Conservation (phyloP, 2,888 invertebrate species). For the Anorthoa munda region DNA sequence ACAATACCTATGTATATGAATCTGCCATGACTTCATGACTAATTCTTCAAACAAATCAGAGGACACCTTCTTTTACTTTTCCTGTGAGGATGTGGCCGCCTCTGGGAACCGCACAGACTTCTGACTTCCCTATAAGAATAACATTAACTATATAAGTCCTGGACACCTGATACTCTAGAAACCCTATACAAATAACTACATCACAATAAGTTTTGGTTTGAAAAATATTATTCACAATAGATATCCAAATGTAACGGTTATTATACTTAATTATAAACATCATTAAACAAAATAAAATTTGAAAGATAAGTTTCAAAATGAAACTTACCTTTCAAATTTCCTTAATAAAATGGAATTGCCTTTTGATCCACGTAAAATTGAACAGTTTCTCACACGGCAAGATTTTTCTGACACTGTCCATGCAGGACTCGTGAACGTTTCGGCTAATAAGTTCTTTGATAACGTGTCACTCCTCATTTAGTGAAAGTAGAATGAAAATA, state of each 20-base stretch:
- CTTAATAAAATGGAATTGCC: constrained; percentile 40
- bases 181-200: not conserved
- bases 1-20: not conserved
- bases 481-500: constrained; percentile 48
- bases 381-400: constrained; percentile 31
- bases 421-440: constrained; percentile 16
- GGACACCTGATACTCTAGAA: not conserved
- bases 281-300: not conserved
- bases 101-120: no score
- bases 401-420: constrained; percentile 36
- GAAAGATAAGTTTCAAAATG: not conserved
- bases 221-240: not conserved
- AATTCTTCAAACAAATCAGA: not conserved
- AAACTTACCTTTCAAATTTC: not conserved
- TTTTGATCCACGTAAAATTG: constrained; percentile 45
- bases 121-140: no score
- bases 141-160: no score
- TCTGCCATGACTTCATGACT: not conserved
- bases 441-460: constrained; percentile 50
- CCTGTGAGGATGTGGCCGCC: no score
- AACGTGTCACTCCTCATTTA: constrained; percentile 55
- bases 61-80: no score
- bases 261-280: not conserved
- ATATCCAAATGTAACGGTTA: not conserved
- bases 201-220: not conserved